Percentiles rank a stretch among this genome's conserved stretches.
phyloP scores from a whole-genome alignment of 2,113 vertebrate species.

The Megaceryle torquata region DNA sequence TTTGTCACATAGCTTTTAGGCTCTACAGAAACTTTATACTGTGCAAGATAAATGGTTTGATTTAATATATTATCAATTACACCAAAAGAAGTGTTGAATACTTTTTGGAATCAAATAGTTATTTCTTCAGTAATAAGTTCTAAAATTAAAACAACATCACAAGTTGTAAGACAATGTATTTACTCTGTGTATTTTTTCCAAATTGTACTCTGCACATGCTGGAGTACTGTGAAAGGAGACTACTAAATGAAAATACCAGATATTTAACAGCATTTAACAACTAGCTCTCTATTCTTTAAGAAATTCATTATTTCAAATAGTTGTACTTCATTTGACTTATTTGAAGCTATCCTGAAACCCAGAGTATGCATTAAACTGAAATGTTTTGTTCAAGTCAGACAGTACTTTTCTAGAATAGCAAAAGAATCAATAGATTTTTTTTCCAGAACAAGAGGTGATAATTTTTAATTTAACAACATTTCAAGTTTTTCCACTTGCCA shows the following conservation, averaged over 20 bases:
- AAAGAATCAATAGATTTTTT: neutral
- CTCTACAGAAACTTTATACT: neutral
- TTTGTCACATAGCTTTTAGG: neutral
- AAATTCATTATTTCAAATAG: neutral
- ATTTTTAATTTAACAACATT: neutral
- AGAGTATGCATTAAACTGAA: neutral
- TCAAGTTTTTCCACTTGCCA: neutral
- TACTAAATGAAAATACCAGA: neutral
- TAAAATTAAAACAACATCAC: neutral
- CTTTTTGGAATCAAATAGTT: neutral
- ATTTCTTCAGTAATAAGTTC: neutral
- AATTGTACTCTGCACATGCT: neutral
- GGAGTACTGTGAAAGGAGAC: neutral
- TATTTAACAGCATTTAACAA: neutral
- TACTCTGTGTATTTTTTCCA: neutral
- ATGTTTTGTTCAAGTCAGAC: neutral
- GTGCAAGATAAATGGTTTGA: neutral
- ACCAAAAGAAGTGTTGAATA: neutral
- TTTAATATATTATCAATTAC: neutral
- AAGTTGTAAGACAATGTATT: neutral
- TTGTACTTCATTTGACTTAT: neutral
- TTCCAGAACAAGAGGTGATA: neutral
- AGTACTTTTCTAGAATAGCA: neutral
- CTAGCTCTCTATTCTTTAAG: neutral
- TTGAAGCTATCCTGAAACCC: neutral